A percentile compares a stretch with the other conserved stretches of the same genome.
phyloP scores from a whole-genome alignment of 2,888 invertebrate genomes.

The Monopis laevigella region DNA sequence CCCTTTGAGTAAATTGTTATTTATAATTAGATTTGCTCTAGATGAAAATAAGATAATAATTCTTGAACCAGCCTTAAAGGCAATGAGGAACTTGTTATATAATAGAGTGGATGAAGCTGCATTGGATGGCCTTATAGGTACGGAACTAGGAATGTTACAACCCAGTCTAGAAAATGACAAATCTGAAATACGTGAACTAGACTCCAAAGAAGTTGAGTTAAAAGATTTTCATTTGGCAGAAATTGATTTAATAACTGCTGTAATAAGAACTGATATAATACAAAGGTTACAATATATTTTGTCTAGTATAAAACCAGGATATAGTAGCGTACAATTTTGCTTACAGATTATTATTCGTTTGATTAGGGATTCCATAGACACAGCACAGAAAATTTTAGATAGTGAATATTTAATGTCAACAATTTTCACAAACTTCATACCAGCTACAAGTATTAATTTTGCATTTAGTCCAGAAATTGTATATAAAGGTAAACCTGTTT shows the following conservation, averaged over 20 bases:
- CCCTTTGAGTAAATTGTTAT: slow-evolving; percentile 79
- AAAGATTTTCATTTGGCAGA: slow-evolving; percentile 90
- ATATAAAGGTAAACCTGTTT: slow-evolving; percentile 73
- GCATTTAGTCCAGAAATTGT: slow-evolving; percentile 46
- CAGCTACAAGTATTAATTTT: slow-evolving; percentile 42
- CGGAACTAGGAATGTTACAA: slow-evolving; percentile 71
- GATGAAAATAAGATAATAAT: slow-evolving; percentile 83
- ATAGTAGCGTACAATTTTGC: slow-evolving; percentile 76
- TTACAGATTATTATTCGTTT: slow-evolving; percentile 83
- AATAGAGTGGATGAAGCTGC: slow-evolving; percentile 83
- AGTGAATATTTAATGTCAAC: slow-evolving; percentile 72
- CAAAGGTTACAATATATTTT: slow-evolving; percentile 81
- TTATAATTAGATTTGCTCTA: slow-evolving; percentile 83
- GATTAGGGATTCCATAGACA: slow-evolving; percentile 77
- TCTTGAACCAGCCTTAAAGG: slow-evolving; percentile 79
- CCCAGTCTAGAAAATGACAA: slow-evolving; percentile 66
- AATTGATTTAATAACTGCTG: slow-evolving; percentile 79
- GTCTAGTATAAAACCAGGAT: slow-evolving; percentile 72
- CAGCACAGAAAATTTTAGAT: slow-evolving; percentile 70
- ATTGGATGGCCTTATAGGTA: slow-evolving; percentile 74
- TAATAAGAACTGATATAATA: slow-evolving; percentile 79
- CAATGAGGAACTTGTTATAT: slow-evolving; percentile 78
- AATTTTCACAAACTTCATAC: slow-evolving; percentile 69
- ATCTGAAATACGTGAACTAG: slow-evolving; percentile 63
- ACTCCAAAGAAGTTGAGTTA: slow-evolving; percentile 68